Base-by-base conservation (phyloP, 2,888 invertebrate species). In the Epirrita christyi region DNA sequence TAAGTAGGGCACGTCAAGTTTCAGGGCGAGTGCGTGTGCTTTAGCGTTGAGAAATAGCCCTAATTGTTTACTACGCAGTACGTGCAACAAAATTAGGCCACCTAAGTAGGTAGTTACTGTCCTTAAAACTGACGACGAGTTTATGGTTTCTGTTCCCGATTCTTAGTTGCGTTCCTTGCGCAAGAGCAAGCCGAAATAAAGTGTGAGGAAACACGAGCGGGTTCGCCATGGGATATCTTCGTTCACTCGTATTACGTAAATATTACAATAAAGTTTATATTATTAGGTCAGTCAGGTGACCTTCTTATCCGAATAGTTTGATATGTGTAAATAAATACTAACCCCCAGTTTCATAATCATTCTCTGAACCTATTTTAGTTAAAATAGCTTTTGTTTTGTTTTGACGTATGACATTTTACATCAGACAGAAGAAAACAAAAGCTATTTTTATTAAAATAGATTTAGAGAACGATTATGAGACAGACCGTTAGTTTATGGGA, bases 171-270 rank as follows among this genome's bases (percentile, higher is more conserved):
- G 59, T 59, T 62, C 60, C 73, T 88, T 89, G 84, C 87, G 88
- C 81, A 89, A 89, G 80, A 71, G 73, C 69, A 68, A 71, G 74
- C 80, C 72, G 76, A 83, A 85, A 85, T 87, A 86, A 83, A 84
- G 76, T 74, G 77, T 73, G 76, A 75, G 74, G 85, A 83, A 85
- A 81, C 73, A 72, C 66, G 66, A 64, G 56, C 56, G 37, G 48
- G 53, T 58, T 57, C 53, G 48, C 62, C 59, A 58, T 59, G 72
- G 61, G 67, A 71, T 81, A 80, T 80, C 81, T 80, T 75, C 67
- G 73, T 76, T 77, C 54, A 46, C 50, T 46, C 49, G 14, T 54
- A 42, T 86, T 85, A 76, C 82, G 80, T 71, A 83, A 83, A 82
- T n/a, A n/a, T 76, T 77, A 74, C 76, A 73, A 75, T 67, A 76